phyloP scores from a whole-genome alignment of 1,140 invertebrate genomes.

The Heterodera schachtii region DNA sequence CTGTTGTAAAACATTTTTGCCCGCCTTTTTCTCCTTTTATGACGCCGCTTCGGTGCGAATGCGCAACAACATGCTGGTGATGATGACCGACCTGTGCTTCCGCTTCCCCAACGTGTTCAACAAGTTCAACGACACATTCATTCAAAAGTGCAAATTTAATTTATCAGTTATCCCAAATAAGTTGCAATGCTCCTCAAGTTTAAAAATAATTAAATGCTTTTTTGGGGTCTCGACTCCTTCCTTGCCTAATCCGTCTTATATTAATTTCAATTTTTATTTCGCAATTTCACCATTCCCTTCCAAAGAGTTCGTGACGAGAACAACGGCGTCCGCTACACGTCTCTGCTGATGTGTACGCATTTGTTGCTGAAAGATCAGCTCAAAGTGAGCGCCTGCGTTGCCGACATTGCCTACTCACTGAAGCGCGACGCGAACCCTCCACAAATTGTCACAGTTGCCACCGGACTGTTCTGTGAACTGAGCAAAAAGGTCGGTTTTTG shows the following conservation, averaged over 20 bases:
- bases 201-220: no score
- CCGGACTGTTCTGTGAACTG: slow-evolving; percentile 82
- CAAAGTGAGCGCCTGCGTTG: slow-evolving; percentile 87
- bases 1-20: slow-evolving; percentile 38
- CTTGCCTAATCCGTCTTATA: no score
- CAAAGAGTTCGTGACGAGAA: slow-evolving; percentile 78
- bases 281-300: no score
- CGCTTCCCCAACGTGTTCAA: slow-evolving; percentile 41
- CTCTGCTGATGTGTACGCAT: slow-evolving; percentile 82
- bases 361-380: slow-evolving; percentile 93
- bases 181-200: no score
- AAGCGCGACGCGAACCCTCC: slow-evolving; percentile 74
- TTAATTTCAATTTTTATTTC: no score
- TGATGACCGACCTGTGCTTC: slow-evolving; percentile 42
- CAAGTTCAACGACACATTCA: slow-evolving; percentile 42
- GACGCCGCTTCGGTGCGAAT: slow-evolving; percentile 39
- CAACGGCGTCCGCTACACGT: slow-evolving; percentile 76
- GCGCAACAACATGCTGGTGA: slow-evolving; percentile 43
- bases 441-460: slow-evolving; percentile 75
- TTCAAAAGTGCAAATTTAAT: slow-evolving; percentile 29
- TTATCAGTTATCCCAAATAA: no score
- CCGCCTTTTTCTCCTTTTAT: slow-evolving; percentile 33
- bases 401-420: slow-evolving; percentile 84
- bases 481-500: slow-evolving; percentile 73
- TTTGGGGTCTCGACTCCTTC: no score